Conservation (phyloP, 2,113 vertebrate genomes). For the Hydropotes inermis region DNA sequence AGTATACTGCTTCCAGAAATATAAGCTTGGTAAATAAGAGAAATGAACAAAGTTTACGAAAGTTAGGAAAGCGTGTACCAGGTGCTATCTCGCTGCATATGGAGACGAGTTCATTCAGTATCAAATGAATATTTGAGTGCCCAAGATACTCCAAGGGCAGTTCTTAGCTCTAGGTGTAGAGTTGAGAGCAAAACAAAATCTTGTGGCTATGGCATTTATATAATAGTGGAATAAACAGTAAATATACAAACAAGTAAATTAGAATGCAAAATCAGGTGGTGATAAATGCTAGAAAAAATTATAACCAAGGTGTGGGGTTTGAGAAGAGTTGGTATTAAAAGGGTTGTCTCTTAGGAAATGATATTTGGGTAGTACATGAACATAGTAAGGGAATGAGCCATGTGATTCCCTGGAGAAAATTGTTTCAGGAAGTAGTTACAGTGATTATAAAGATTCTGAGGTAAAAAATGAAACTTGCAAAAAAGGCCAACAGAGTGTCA, state of each 20-base stretch:
- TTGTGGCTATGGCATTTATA: background rate
- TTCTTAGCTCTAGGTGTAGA: background rate
- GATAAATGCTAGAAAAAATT: background rate
- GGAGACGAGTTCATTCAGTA: background rate
- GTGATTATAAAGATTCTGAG: background rate
- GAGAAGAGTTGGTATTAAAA: background rate
- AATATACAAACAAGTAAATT: background rate
- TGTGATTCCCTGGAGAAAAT: background rate
- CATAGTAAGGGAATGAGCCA: background rate
- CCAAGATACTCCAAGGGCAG: background rate
- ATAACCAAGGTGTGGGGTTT: background rate
- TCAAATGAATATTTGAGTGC: background rate
- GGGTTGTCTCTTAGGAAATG: background rate
- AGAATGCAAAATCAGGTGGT: background rate
- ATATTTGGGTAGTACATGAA: background rate
- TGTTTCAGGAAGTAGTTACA: background rate
- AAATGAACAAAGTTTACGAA: background rate
- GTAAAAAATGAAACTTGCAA: background rate
- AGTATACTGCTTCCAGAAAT: background rate
- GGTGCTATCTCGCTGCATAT: background rate
- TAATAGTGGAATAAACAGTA: background rate
- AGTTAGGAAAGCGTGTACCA: background rate
- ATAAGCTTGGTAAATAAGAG: background rate
- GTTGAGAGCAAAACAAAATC: background rate
- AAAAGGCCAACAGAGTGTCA: background rate